phyloP scores from a whole-genome alignment of 1,140 invertebrate genomes.

The Drosophila pruinosa region DNA sequence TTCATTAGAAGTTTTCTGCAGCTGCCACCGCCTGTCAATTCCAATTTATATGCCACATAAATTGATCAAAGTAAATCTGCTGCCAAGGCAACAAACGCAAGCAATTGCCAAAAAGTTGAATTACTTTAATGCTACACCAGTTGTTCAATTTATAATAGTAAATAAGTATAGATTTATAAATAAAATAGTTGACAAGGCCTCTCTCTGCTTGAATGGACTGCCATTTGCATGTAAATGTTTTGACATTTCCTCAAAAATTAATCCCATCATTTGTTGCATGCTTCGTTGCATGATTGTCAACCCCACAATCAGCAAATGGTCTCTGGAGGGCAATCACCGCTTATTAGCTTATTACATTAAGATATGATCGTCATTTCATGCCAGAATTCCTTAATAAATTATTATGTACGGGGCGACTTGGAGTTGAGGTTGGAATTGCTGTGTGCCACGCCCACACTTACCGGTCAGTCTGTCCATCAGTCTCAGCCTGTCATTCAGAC shows the following conservation, averaged over 20 bases:
- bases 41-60: conserved; percentile 8
- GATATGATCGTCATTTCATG: conserved; percentile 51
- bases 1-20: conserved; percentile 44
- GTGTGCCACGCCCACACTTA: conserved; percentile 53
- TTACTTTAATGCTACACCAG: too few relatives aligned
- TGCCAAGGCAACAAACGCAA: neutral
- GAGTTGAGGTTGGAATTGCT: conserved; percentile 28
- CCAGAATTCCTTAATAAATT: conserved; percentile 67
- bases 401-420: conserved; percentile 22
- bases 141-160: neutral
- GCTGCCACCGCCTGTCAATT: conserved; percentile 32
- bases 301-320: conserved; percentile 10
- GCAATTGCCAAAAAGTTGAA: too few relatives aligned
- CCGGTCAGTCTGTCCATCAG: conserved; percentile 14
- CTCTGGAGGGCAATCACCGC: neutral
- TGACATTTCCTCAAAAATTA: conserved; percentile 9
- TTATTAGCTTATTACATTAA: conserved; percentile 23
- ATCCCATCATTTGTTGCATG: conserved; percentile 34
- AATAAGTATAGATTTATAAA: too few relatives aligned
- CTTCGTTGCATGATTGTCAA: conserved; percentile 38
- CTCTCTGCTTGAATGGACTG: neutral
- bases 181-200: too few relatives aligned
- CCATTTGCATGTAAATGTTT: neutral
- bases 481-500: too few relatives aligned
- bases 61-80: neutral